Evolutionary conservation across 2,888 invertebrate species (phyloP).

Genomic region (Cantharis lateralis): DNA sequence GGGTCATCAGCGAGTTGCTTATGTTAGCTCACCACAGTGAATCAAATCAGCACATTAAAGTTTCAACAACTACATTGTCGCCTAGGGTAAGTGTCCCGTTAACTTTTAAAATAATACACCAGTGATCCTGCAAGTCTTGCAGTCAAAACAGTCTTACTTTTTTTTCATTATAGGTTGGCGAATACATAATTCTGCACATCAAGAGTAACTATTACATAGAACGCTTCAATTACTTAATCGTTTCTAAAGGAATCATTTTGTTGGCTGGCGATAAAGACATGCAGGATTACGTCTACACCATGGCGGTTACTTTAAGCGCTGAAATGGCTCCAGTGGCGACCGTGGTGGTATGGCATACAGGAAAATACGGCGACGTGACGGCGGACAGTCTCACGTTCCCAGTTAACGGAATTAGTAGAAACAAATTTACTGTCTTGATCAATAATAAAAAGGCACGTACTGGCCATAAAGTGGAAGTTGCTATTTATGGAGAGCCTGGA

Average conservation of each 20-base stretch:
- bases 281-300: conserved; percentile 75
- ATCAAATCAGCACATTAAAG: conserved; percentile 80
- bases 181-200: conserved; percentile 93
- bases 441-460: conserved; percentile 94
- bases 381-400: conserved; percentile 96
- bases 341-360: conserved; percentile 85
- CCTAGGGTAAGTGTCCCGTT: conserved; percentile 65
- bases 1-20: conserved; percentile 70
- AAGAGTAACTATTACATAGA: conserved; percentile 90
- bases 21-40: conserved; percentile 82
- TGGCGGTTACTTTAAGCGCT: conserved; percentile 79
- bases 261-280: conserved; percentile 85
- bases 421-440: conserved; percentile 87
- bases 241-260: conserved; percentile 91
- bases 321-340: conserved; percentile 95
- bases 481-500: conserved; percentile 92
- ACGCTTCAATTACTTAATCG: conserved; percentile 86
- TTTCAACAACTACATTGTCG: conserved; percentile 81
- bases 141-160: no score
- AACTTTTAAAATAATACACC: no score
- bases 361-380: conserved; percentile 80
- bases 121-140: no score
- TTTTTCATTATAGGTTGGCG: conserved; percentile 74
- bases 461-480: conserved; percentile 90
- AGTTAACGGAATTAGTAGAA: conserved; percentile 91